Evolutionary conservation across 2,113 vertebrate species (phyloP).

Genomic region (Xiphias gladius): DNA sequence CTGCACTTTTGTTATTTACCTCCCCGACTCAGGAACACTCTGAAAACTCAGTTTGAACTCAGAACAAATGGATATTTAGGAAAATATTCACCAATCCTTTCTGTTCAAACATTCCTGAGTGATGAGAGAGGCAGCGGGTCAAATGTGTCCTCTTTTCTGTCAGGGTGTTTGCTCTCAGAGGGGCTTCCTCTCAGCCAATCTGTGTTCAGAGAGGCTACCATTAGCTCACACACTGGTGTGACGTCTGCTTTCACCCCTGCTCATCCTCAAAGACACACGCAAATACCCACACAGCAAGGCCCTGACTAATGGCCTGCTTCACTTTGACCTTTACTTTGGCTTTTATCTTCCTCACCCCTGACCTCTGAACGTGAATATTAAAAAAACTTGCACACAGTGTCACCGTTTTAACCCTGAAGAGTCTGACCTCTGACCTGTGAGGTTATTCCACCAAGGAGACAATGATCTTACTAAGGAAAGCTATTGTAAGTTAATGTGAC

Average conservation of each 20-base stretch:
- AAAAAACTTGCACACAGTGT: constrained; percentile 45
- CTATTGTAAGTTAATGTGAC: not conserved
- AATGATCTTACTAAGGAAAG: not conserved
- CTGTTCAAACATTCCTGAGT: constrained; percentile 57
- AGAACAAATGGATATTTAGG: constrained; percentile 41
- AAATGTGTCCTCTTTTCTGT: constrained; percentile 38
- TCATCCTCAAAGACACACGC: constrained; percentile 24
- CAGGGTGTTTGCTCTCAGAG: constrained; percentile 50
- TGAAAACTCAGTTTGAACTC: constrained; percentile 45
- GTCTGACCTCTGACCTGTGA: constrained; percentile 47
- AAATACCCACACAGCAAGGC: constrained; percentile 8
- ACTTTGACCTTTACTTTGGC: constrained; percentile 37
- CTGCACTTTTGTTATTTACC: constrained; percentile 13
- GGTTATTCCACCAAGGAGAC: constrained; percentile 17
- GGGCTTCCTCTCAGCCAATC: not conserved
- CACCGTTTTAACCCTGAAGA: constrained; percentile 12
- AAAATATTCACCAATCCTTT: constrained; percentile 41
- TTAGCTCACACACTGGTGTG: constrained; percentile 36
- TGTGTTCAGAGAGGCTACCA: constrained; percentile 30
- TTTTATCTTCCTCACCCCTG: constrained; percentile 53
- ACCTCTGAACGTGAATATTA: constrained; percentile 14
- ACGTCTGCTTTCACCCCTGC: constrained; percentile 29
- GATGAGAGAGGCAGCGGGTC: constrained; percentile 40
- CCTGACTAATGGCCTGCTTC: constrained; percentile 27
- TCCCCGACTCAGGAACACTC: not conserved